Percentiles rank a stretch among this genome's conserved stretches.
phyloP scores from a whole-genome alignment of 2,888 invertebrate genomes.

The Conchocele bisecta region DNA sequence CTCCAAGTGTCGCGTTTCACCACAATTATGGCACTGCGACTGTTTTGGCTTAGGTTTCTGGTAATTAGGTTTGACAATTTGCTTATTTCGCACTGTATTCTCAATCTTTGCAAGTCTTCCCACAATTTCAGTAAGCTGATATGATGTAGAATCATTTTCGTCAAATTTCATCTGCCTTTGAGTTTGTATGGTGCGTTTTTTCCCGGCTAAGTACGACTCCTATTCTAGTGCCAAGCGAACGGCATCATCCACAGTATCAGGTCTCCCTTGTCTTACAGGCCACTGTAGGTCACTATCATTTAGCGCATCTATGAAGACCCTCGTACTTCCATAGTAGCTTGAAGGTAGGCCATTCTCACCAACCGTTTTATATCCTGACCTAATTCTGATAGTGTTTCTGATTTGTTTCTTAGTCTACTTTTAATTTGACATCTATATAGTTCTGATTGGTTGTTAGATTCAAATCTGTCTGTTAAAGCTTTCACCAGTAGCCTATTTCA shows the following conservation, averaged over 20 bases:
- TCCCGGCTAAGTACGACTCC: not conserved
- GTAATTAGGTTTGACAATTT: too few relatives aligned
- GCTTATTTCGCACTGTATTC: not conserved
- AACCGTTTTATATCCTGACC: conserved; percentile 15
- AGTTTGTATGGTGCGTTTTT: not conserved
- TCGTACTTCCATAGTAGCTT: not conserved
- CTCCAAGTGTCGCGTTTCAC: too few relatives aligned
- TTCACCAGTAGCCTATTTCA: conserved; percentile 6
- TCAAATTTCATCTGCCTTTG: not conserved
- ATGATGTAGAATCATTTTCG: not conserved
- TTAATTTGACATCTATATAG: conserved; percentile 17
- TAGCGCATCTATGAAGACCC: not conserved
- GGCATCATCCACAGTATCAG: not conserved
- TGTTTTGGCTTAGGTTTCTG: too few relatives aligned
- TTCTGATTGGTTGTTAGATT: conserved; percentile 7
- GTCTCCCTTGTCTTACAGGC: not conserved
- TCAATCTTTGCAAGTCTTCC: not conserved
- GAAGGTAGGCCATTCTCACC: conserved; percentile 2
- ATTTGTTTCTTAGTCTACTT: not conserved
- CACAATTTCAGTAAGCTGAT: not conserved
- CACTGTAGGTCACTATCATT: not conserved
- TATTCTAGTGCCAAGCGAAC: not conserved
- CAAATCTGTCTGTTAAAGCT: conserved; percentile 9
- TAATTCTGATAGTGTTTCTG: conserved; percentile 11
- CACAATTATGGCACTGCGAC: too few relatives aligned